These are phyloP conservation scores for Nannoperca australis DNA, from an alignment of 2,797 vertebrate species.

Conservation along the genomic window DNA sequence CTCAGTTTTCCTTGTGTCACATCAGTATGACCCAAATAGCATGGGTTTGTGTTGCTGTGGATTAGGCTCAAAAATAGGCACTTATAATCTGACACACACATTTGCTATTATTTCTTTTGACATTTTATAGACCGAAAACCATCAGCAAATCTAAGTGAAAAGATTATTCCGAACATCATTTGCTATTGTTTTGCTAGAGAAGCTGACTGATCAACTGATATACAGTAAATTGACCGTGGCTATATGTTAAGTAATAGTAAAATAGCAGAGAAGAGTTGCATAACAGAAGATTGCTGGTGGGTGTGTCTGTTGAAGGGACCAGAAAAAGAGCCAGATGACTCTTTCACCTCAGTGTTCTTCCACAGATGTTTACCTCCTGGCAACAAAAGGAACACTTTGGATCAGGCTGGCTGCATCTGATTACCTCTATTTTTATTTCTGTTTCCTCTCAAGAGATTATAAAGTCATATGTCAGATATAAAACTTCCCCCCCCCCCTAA, in stretches of 20 bases:
- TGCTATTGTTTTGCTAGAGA: too few relatives aligned
- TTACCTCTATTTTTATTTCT: conserved; percentile 36
- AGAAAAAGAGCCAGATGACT: conserved; percentile 45
- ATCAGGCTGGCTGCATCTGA: conserved; percentile 47
- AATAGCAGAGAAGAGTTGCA: conserved; percentile 5
- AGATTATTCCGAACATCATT: too few relatives aligned
- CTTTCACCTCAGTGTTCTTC: conserved; percentile 31
- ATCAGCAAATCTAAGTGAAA: too few relatives aligned
- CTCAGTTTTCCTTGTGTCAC: neutral
- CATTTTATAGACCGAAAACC: too few relatives aligned
- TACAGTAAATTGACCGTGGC: neutral
- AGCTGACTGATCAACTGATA: too few relatives aligned
- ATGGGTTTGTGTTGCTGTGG: neutral
- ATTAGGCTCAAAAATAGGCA: neutral
- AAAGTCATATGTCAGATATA: conserved; percentile 16
- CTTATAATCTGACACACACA: neutral
- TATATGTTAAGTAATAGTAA: conserved; percentile 8
- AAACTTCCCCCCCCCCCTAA: neutral
- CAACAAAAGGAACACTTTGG: conserved; percentile 29
- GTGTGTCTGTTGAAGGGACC: conserved; percentile 12
- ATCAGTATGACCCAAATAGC: neutral
- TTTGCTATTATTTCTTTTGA: neutral
- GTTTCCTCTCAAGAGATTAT: conserved; percentile 20
- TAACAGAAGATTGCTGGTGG: neutral
- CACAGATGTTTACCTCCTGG: conserved; percentile 69